A percentile compares a stretch with the other conserved stretches of the same genome.
These are phyloP conservation scores for Lagria hirta DNA, from an alignment of 2,888 invertebrate genomes.

Conservation along the genomic window DNA sequence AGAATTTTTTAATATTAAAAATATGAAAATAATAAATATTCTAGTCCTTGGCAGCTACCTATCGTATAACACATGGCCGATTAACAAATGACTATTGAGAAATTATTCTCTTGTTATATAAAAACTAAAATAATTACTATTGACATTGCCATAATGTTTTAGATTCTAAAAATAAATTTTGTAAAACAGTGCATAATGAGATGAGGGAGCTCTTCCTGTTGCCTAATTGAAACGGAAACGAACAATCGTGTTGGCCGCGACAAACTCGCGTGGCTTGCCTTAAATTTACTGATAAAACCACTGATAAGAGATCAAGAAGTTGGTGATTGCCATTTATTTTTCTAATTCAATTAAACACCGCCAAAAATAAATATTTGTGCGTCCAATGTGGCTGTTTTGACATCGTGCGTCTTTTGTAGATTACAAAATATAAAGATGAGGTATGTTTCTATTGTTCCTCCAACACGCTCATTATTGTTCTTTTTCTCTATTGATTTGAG, in stretches of 20 bases:
- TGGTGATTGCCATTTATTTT: conserved; percentile 16
- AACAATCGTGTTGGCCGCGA: conserved; percentile 53
- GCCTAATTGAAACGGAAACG: conserved; percentile 56
- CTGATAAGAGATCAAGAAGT: conserved; percentile 39
- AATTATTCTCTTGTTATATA: too few relatives aligned
- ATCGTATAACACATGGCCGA: too few relatives aligned
- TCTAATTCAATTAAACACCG: conserved; percentile 9
- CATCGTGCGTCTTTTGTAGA: too few relatives aligned
- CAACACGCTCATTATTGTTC: too few relatives aligned
- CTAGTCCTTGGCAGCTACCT: too few relatives aligned
- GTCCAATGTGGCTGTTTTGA: too few relatives aligned
- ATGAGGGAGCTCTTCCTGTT: conserved; percentile 56
- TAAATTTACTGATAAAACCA: conserved; percentile 44
- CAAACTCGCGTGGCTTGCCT: conserved; percentile 49
- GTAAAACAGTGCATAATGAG: conserved; percentile 56
- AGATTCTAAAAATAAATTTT: conserved; percentile 54
- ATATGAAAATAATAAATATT: too few relatives aligned
- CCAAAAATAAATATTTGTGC: too few relatives aligned
- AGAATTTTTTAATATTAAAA: too few relatives aligned
- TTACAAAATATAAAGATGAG: too few relatives aligned
- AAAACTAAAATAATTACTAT: conserved; percentile 6
- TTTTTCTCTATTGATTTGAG: not conserved
- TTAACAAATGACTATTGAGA: too few relatives aligned
- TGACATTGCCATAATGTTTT: conserved; percentile 18
- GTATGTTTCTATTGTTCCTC: too few relatives aligned